Percentiles rank a stretch among this genome's conserved stretches.
These are phyloP conservation scores for Tipula vernalis DNA, from an alignment of 2,888 invertebrate genomes.

Conservation along the genomic window DNA sequence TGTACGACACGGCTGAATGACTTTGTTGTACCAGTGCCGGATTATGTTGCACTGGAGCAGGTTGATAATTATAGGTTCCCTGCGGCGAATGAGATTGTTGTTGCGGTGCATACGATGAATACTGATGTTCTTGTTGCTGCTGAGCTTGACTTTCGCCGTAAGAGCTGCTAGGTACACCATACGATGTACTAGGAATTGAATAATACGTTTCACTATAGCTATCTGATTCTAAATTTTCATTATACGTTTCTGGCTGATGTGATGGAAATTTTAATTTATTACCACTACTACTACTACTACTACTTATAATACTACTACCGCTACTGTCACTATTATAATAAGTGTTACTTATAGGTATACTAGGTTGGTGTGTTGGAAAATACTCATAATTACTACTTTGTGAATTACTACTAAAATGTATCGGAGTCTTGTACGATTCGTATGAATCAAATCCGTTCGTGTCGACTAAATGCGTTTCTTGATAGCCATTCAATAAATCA, in stretches of 20 bases:
- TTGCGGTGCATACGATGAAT: not conserved
- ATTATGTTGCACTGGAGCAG: not conserved
- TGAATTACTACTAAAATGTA: not conserved
- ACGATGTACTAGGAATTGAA: constrained; percentile 16
- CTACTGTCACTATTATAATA: not conserved
- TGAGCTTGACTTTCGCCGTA: not conserved
- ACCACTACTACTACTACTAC: not conserved
- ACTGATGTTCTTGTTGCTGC: constrained; percentile 9
- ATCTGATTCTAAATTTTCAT: not conserved
- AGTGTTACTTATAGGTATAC: not conserved
- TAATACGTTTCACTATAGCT: not conserved
- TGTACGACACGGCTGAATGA: constrained; percentile 21
- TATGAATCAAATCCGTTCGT: not conserved
- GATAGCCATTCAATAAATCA: not conserved
- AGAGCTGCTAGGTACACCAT: not conserved
- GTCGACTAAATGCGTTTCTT: not conserved
- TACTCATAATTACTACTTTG: not conserved
- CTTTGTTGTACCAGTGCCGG: constrained; percentile 15
- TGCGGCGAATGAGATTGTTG: not conserved
- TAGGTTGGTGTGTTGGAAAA: not conserved
- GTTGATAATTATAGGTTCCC: not conserved
- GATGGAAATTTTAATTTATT: not conserved
- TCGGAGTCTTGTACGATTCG: not conserved
- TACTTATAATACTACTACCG: not conserved
- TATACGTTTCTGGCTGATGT: not conserved